Percentiles rank a stretch among this genome's conserved stretches.
Conservation (phyloP, 2,113 vertebrate genomes). For the Dipodomys stephensi region DNA sequence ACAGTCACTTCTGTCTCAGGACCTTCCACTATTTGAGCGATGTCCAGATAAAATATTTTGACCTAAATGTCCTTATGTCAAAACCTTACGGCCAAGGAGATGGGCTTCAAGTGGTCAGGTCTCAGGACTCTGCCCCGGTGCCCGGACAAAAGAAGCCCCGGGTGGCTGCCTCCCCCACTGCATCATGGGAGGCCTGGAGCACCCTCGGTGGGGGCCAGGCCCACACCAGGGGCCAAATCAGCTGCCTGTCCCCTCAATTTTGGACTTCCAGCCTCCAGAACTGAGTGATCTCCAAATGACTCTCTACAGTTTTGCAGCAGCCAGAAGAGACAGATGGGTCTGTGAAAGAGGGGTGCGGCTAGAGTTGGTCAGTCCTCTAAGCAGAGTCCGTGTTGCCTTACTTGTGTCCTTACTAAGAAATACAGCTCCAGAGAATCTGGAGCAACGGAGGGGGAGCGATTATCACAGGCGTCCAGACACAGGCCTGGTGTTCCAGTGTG, state of each 20-base stretch:
- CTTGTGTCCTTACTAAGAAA: too few relatives aligned
- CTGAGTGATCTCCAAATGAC: background rate
- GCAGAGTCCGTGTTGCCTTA: rapidly evolving
- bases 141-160: background rate
- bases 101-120: too few relatives aligned
- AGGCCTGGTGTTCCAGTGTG: too few relatives aligned
- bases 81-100: background rate
- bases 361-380: rapidly evolving
- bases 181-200: rapidly evolving
- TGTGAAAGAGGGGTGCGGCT: rapidly evolving
- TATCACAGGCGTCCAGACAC: rapidly evolving
- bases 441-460: rapidly evolving
- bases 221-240: rapidly evolving
- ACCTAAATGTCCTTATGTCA: too few relatives aligned
- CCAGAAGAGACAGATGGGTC: background rate
- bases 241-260: too few relatives aligned
- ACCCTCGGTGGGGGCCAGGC: background rate
- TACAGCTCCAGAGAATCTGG: background rate
- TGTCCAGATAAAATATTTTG: too few relatives aligned
- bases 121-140: background rate
- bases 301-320: background rate
- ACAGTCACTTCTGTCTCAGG: rapidly evolving
- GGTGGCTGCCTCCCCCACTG: background rate
- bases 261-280: too few relatives aligned
- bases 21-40: rapidly evolving